Percentiles rank a stretch among this genome's conserved stretches.
Conservation (phyloP, 2,888 invertebrate species). For the Scrobipalpa atriplicella region DNA sequence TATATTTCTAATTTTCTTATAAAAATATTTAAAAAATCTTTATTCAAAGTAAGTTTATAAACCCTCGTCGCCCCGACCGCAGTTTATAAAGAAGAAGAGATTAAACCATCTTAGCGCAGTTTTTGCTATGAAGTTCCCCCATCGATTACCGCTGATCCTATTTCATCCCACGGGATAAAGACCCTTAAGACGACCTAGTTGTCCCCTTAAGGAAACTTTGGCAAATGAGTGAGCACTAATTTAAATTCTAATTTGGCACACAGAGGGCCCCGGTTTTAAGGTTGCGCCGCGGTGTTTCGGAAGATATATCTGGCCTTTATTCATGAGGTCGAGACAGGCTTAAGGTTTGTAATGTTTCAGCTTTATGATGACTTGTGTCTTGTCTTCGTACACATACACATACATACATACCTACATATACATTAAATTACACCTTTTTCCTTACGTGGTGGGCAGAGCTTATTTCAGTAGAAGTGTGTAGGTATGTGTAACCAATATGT, state of each 20-base stretch:
- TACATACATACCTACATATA: no score
- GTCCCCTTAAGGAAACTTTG: slow-evolving; percentile 10
- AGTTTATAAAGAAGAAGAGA: slow-evolving; percentile 5
- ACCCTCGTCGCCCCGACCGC: background rate
- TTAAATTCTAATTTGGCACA: slow-evolving; percentile 18
- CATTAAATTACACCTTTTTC: no score
- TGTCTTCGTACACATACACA: no score
- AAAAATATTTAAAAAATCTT: background rate
- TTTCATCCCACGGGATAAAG: slow-evolving; percentile 3
- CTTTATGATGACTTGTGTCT: background rate
- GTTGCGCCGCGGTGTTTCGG: background rate
- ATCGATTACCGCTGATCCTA: slow-evolving; percentile 2
- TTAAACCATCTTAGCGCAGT: background rate
- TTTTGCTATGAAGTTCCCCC: slow-evolving; percentile 7
- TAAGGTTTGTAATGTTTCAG: background rate
- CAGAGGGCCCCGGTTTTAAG: slow-evolving; percentile 1
- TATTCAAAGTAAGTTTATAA: slow-evolving; percentile 1
- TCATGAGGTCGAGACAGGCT: background rate
- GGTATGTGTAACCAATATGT: no score
- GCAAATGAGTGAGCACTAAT: slow-evolving; percentile 16
- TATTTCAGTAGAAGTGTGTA: no score
- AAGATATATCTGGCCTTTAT: slow-evolving; percentile 7
- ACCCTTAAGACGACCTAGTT: background rate
- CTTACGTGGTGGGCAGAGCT: no score
- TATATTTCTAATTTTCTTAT: background rate